Conservation (phyloP, 2,797 vertebrate species). For the Pyrocephalus nanus region DNA sequence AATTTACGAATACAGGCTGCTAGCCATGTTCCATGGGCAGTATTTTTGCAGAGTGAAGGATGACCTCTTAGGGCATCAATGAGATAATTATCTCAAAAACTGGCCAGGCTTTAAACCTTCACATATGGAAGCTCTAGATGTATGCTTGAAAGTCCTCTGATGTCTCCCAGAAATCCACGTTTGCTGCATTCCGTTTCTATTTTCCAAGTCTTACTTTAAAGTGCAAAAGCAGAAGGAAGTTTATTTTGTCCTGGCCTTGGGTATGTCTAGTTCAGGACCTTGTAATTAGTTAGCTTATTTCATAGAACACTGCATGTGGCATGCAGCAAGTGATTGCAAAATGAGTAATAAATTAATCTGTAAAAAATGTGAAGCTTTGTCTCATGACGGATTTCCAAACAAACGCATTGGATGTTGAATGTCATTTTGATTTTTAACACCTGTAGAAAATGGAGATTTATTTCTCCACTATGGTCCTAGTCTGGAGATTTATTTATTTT, state of each 20-base stretch:
- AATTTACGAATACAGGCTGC: background rate
- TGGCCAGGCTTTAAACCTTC: background rate
- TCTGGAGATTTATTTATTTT: constrained; percentile 19
- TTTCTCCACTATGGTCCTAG: background rate
- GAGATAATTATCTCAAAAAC: background rate
- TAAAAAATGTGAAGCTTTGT: background rate
- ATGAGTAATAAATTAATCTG: constrained; percentile 11
- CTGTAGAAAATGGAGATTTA: constrained; percentile 1
- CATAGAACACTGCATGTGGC: background rate
- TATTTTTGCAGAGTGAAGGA: background rate
- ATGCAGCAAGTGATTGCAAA: constrained; percentile 16
- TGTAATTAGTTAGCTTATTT: constrained; percentile 2
- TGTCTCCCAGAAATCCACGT: background rate
- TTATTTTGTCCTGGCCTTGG: background rate
- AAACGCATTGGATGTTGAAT: background rate
- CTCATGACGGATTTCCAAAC: background rate
- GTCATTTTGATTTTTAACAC: constrained; percentile 56
- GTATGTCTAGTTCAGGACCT: background rate
- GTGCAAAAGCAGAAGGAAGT: background rate
- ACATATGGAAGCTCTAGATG: background rate
- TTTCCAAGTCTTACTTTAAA: background rate
- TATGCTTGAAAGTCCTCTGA: background rate
- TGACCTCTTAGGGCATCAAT: background rate
- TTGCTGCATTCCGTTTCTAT: background rate
- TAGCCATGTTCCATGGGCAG: background rate